Evolutionary conservation across 2,113 vertebrate species (phyloP).

Genomic region (Anarhynchus alexandrinus): DNA sequence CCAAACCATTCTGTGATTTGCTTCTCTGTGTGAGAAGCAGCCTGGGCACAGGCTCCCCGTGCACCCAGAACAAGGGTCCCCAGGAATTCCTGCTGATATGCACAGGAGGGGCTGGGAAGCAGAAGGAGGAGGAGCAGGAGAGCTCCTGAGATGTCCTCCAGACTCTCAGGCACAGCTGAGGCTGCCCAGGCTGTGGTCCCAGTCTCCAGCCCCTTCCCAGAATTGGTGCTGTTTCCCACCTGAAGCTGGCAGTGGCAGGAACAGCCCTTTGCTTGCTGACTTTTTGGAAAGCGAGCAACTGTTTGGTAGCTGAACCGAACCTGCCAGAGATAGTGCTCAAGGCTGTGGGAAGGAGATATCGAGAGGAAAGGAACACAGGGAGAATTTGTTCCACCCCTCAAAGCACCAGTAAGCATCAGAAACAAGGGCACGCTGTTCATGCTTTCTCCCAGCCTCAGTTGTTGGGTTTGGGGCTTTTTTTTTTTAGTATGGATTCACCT

Average conservation of each 20-base stretch:
- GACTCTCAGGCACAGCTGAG: neutral
- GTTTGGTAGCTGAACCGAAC: too few species aligned
- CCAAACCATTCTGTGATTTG: too few species aligned
- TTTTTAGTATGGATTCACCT: neutral
- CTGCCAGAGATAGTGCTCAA: neutral
- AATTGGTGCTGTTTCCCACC: rapidly evolving
- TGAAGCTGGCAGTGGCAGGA: neutral
- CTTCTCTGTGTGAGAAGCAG: neutral
- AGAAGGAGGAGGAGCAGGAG: neutral
- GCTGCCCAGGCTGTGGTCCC: neutral
- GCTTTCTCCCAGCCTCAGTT: neutral
- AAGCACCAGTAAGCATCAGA: neutral
- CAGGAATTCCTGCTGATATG: neutral
- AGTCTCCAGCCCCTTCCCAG: neutral
- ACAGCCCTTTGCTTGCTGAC: neutral
- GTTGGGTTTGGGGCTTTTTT: too few species aligned
- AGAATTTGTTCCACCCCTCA: neutral
- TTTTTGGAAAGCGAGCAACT: neutral
- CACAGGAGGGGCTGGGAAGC: too few species aligned
- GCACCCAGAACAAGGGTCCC: neutral
- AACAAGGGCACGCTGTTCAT: too few species aligned
- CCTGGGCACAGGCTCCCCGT: rapidly evolving
- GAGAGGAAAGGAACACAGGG: neutral
- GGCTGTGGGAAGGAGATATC: neutral
- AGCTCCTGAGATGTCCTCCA: neutral